A percentile compares a stretch with the other conserved stretches of the same genome.
These are phyloP conservation scores for Drosophila sechellia DNA, from an alignment of 1,140 invertebrate species.

Conservation along the genomic window DNA sequence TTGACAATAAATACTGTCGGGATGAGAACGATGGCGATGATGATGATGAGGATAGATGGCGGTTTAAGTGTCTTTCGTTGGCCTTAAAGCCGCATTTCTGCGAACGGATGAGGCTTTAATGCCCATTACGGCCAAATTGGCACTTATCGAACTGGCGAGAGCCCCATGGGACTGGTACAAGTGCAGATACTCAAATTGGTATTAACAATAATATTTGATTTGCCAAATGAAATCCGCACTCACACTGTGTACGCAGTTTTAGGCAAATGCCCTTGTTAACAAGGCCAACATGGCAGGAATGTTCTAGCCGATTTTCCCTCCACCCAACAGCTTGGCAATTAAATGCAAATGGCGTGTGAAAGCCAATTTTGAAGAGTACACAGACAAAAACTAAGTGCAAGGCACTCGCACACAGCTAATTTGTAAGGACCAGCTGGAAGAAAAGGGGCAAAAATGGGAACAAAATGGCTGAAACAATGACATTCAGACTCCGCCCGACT, in stretches of 20 bases:
- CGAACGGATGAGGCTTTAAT: constrained; percentile 47
- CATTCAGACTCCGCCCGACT: constrained; percentile 59
- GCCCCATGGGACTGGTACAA: constrained; percentile 10
- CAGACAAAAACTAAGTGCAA: constrained; percentile 75
- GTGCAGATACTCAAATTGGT: constrained; percentile 28
- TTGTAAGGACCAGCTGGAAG: constrained; percentile 49
- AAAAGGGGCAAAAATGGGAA: neutral
- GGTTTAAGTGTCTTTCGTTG: constrained; percentile 28
- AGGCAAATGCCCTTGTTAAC: constrained; percentile 76
- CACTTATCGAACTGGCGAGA: constrained; percentile 49
- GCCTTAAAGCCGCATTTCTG: constrained; percentile 39
- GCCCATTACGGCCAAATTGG: constrained; percentile 50
- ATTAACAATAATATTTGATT: constrained; percentile 78
- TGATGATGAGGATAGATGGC: constrained; percentile 46
- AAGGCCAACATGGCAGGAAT: constrained; percentile 48
- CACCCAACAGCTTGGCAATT: constrained; percentile 48
- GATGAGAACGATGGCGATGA: constrained; percentile 5
- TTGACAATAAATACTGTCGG: constrained; percentile 54
- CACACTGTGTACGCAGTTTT: constrained; percentile 52
- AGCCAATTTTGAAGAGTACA: constrained; percentile 80
- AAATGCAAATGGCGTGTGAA: constrained; percentile 82
- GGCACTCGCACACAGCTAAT: constrained; percentile 73
- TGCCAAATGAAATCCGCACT: constrained; percentile 52
- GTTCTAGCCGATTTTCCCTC: constrained; percentile 1
- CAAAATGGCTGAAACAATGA: constrained; percentile 26